Evolutionary conservation across 2,113 vertebrate genomes (phyloP).

Genomic region (Echinops telfairi): DNA sequence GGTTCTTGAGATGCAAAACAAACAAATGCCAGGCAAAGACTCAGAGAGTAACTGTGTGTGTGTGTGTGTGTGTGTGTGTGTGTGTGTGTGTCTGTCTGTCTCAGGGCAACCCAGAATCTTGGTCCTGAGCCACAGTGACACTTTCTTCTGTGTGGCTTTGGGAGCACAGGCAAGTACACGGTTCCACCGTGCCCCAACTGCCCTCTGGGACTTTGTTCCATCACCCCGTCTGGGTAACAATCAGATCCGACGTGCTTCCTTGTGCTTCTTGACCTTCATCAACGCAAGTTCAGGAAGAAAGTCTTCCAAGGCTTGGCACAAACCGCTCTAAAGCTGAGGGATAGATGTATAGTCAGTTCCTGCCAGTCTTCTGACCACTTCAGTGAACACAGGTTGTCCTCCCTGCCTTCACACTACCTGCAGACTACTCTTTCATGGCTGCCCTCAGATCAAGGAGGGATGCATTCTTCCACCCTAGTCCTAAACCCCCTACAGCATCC

Average conservation of each 20-base stretch:
- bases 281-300: not conserved
- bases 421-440: not conserved
- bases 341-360: not conserved
- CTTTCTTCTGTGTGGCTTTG: not conserved
- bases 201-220: not conserved
- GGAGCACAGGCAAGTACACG: not conserved
- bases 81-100: not conserved
- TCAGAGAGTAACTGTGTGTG: not conserved
- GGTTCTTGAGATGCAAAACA: not conserved
- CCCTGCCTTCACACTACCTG: not conserved
- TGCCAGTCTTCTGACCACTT: not conserved
- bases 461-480: not conserved
- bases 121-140: not conserved
- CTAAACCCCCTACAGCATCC: not conserved
- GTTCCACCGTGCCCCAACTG: too few species aligned
- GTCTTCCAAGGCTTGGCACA: not conserved
- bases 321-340: not conserved
- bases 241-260: not conserved
- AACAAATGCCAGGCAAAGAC: not conserved
- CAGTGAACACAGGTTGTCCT: not conserved
- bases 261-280: not conserved
- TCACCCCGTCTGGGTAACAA: not conserved
- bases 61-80: too few species aligned
- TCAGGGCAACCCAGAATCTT: not conserved
- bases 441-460: not conserved